phyloP scores from a whole-genome alignment of 2,113 vertebrate genomes.

The Hyperopisus bebe region DNA sequence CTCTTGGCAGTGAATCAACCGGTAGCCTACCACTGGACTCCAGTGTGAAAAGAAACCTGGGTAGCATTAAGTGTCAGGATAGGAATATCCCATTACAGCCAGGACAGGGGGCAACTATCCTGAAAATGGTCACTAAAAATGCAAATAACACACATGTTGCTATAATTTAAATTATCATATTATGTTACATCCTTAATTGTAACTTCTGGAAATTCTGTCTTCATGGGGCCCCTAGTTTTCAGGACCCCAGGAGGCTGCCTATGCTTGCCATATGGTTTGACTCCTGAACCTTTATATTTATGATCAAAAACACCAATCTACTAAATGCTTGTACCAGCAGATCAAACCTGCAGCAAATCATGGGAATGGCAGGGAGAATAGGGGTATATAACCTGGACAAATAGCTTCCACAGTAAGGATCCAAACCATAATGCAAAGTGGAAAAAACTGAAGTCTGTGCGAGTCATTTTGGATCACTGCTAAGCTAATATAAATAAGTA shows the following conservation, averaged over 20 bases:
- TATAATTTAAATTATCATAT: neutral
- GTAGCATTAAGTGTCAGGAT: neutral
- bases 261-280: neutral
- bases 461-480: neutral
- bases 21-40: neutral
- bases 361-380: neutral
- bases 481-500: neutral
- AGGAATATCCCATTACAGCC: neutral
- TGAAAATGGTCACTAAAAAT: neutral
- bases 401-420: neutral
- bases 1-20: neutral
- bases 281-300: neutral
- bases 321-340: neutral
- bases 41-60: neutral
- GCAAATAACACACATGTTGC: neutral
- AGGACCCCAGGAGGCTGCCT: neutral
- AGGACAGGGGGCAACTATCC: neutral
- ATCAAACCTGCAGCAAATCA: neutral
- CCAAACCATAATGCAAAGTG: neutral
- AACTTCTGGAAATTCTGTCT: neutral
- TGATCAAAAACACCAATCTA: neutral
- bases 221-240: neutral
- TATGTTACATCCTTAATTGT: neutral
- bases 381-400: neutral
- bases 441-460: neutral